A percentile compares a stretch with the other conserved stretches of the same genome.
phyloP scores from a whole-genome alignment of 1,140 invertebrate genomes.

The Eurytemora carolleeae region DNA sequence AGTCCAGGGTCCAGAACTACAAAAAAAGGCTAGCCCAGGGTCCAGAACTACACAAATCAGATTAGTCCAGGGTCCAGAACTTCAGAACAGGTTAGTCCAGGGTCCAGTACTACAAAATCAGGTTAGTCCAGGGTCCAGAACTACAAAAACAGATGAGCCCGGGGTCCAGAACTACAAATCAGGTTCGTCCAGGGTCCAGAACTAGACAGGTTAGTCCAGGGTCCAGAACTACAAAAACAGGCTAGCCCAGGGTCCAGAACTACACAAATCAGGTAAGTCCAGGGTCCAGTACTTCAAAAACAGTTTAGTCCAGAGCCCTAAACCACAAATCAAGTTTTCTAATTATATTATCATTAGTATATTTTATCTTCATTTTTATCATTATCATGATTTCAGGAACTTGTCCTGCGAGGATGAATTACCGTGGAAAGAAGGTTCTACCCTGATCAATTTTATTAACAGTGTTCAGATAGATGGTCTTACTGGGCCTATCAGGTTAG shows the following conservation, averaged over 20 bases:
- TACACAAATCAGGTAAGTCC: background rate
- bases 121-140: constrained; percentile 2
- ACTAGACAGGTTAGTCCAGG: constrained; percentile 28
- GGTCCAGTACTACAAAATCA: background rate
- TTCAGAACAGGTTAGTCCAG: background rate
- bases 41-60: constrained; percentile 37
- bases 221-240: background rate
- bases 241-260: background rate
- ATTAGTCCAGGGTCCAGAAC: background rate
- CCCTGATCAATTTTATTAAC: constrained; percentile 57
- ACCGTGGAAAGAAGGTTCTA: constrained; percentile 54
- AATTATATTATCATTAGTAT: too few species aligned
- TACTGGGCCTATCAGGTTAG: constrained; percentile 52
- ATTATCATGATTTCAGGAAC: constrained; percentile 40
- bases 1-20: too few species aligned
- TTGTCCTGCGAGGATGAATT: constrained; percentile 44
- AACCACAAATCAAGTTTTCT: too few species aligned
- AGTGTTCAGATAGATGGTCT: constrained; percentile 53
- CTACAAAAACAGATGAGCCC: background rate
- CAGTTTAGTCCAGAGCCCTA: too few species aligned
- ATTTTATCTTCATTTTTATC: too few species aligned
- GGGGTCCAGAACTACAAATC: too few species aligned
- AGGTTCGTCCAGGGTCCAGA: too few species aligned
- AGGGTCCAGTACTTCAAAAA: background rate
- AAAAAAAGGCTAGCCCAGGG: too few species aligned